Evolutionary conservation across 2,797 vertebrate genomes (phyloP).

Genomic region (Florisuga fusca): DNA sequence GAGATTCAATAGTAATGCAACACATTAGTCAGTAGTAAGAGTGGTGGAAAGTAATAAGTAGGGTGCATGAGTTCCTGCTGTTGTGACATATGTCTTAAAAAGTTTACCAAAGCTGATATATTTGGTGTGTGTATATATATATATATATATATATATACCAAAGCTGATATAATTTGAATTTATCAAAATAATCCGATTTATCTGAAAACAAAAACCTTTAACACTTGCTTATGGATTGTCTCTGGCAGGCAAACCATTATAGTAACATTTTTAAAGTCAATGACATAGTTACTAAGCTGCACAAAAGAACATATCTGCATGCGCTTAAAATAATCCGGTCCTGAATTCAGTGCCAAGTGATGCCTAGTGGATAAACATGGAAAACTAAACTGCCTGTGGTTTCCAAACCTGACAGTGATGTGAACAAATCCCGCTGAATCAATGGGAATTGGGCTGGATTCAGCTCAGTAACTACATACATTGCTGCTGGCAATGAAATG

Average conservation of each 20-base stretch:
- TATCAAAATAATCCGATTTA: background rate
- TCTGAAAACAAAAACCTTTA: background rate
- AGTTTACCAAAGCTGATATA: background rate
- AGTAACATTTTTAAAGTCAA: background rate
- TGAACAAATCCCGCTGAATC: background rate
- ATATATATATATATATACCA: no score
- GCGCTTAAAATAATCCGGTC: background rate
- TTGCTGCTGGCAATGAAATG: background rate
- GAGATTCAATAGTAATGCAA: background rate
- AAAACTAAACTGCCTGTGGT: background rate
- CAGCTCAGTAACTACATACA: background rate
- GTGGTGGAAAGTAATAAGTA: background rate
- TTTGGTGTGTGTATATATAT: no score
- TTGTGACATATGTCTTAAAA: constrained; percentile 10
- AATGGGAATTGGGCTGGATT: background rate
- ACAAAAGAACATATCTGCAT: background rate
- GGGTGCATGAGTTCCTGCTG: background rate
- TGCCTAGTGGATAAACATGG: background rate
- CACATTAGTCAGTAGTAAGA: background rate
- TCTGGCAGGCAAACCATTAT: background rate
- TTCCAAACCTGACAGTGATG: background rate
- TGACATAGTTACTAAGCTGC: background rate
- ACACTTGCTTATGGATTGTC: background rate
- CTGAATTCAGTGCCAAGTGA: background rate
- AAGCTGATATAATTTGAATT: background rate